These are phyloP conservation scores for Protophormia terraenovae DNA, from an alignment of 2,888 invertebrate species.

Conservation along the genomic window DNA sequence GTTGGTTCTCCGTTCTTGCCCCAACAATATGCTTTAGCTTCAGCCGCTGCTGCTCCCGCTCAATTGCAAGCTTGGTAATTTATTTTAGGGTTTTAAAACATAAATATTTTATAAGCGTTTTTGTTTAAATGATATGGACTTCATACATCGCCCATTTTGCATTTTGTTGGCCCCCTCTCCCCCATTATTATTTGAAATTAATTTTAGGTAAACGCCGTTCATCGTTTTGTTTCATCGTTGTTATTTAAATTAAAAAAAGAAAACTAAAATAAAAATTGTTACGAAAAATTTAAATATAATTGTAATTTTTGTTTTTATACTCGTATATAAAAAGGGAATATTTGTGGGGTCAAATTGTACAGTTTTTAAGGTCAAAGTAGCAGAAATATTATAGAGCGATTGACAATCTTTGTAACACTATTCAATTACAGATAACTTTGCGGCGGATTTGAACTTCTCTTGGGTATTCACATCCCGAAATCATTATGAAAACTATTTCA, in stretches of 20 bases:
- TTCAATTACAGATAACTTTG: too few species aligned
- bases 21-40: conserved; percentile 40
- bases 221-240: background rate
- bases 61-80: conserved; percentile 69
- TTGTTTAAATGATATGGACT: too few species aligned
- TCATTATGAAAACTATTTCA: too few species aligned
- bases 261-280: background rate
- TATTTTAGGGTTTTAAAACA: background rate
- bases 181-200: background rate
- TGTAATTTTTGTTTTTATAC: too few species aligned
- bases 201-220: background rate
- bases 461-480: too few species aligned
- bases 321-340: too few species aligned
- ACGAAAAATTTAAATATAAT: background rate
- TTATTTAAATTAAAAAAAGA: conserved; percentile 38
- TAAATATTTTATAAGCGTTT: background rate
- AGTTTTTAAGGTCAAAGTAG: too few species aligned
- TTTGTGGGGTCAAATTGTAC: too few species aligned
- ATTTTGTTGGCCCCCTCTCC: background rate
- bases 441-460: too few species aligned
- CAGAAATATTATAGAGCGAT: too few species aligned
- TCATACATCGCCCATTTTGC: too few species aligned
- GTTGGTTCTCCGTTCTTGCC: conserved; percentile 54
- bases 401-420: too few species aligned
- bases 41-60: conserved; percentile 55